Evolutionary conservation across 2,888 invertebrate genomes (phyloP), one percentile per base, ranked within the genome.

Genomic region (Ganaspis brasiliensis): DNA sequence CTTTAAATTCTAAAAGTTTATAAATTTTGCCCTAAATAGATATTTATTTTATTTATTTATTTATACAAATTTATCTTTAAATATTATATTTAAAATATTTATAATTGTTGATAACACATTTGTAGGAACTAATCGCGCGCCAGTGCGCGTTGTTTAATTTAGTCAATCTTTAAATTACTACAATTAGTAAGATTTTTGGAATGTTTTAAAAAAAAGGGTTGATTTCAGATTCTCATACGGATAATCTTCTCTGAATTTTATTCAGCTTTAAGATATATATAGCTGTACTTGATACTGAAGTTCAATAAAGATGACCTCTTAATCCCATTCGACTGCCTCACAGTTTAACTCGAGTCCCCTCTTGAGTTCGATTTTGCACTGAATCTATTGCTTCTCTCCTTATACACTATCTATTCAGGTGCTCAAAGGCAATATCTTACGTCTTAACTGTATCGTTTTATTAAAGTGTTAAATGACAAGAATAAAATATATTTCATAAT

Each of bases 331-430:
- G 16, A 35, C 35, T 35, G 61, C 61, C 61, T 61, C 16, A 16
- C 61, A 61, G 37, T 35, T 61, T 61, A 35, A 61, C 35, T 61
- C 61, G 9, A 16, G 3, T 61, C 10, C 57, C 35, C 16, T 31
- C 61, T 37, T 61, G 61, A 61, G 35, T 37, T 35, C 61, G 35
- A 61, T 37, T 61, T 61, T 16, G 16, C 12, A 35, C 61, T 19
- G 19, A 61, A 61, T 61, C 37, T 61, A 61, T 61, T 61, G 61
- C 35, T 37, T 31, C 31, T 61, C 35, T 61, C 16, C 61, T 10
- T 10, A 31, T 31, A 61, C 61, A 40, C 40, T 1, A 40, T 12
- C 40, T 35, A 61, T 35, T 61, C 8, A 19, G 35, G 12, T 35
- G 16, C 4, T 10, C 37, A 37, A 61, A 61, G 10, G 0, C 59